Evolutionary conservation across 2,113 vertebrate genomes (phyloP).

Genomic region (Harpagus bidentatus): DNA sequence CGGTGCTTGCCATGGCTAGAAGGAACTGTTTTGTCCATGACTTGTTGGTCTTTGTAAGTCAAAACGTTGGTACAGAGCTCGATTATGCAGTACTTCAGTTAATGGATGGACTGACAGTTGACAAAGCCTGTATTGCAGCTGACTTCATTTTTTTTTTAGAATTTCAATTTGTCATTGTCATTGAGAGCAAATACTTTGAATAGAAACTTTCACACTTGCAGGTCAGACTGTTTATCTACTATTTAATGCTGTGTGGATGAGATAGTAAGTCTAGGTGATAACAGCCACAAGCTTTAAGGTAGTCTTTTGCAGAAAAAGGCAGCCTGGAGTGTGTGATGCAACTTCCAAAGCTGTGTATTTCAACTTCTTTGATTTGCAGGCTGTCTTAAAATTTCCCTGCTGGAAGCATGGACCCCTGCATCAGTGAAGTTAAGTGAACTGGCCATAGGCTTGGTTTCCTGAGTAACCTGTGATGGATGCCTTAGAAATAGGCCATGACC

Average conservation of each 20-base stretch:
- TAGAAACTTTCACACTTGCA: background rate
- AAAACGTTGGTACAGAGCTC: background rate
- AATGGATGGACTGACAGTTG: background rate
- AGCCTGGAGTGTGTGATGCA: background rate
- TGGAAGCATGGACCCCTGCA: background rate
- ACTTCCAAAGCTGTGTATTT: background rate
- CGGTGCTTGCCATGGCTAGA: background rate
- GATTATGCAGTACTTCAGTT: background rate
- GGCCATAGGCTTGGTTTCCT: background rate
- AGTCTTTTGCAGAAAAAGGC: background rate
- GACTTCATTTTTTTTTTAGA: background rate
- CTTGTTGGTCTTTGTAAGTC: background rate
- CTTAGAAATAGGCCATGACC: background rate
- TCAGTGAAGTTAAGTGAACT: background rate
- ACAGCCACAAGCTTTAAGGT: background rate
- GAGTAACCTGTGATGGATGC: background rate
- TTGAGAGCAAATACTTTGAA: background rate
- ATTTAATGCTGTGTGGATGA: background rate
- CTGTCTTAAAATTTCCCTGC: background rate
- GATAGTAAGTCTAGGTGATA: background rate
- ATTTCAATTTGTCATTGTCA: background rate
- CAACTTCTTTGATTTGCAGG: background rate
- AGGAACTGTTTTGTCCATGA: background rate
- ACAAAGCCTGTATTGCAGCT: background rate
- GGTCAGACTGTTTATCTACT: background rate